Evolutionary conservation across 2,888 invertebrate genomes (phyloP), one percentile per base, ranked within the genome.

Genomic region (Tetheella fluctuosa): DNA sequence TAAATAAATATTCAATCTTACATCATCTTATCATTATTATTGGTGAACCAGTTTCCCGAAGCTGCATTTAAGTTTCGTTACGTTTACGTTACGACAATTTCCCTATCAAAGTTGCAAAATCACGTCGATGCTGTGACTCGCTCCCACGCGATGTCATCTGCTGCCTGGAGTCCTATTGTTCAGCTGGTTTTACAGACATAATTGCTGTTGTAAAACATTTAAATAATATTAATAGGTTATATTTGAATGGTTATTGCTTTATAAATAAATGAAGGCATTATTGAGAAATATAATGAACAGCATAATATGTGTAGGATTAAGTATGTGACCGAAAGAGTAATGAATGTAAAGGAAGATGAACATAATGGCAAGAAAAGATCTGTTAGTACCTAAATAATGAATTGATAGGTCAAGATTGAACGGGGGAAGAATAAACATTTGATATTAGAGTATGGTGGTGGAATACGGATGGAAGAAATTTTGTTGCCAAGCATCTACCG

Each of bases 1-100:
- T 7, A 7, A 30, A n/a, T n/a, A 25, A 25, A 25, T 25, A 8
- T 34, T 13, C 34, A 13, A 15, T 8, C 1, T 23, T 25, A 23
- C 52, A 52, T 25, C 23, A 42, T n/a, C n/a, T n/a, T n/a, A n/a
- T n/a, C n/a, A n/a, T n/a, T n/a, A n/a, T 6, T 52, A 15, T 23
- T 52, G 6, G 53, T 53, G 20, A 25, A 7, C 12, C 20, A 54
- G 37, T 55, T 55, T 23, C 34, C 34, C 23, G 10, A 37, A 55
- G 55, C 37, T 55, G 30, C 54, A 23, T 54, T 54, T 54, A 15
- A 15, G 53, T 28, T 28, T 34, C 34, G 59, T 65, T 67, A 71
- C 69, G 69, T 68, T 68, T 64, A 23, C 61, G 70, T 77, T 78
- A 73, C 76, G 67, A 65, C 73, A 74, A 78, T 81, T 81, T 79